Base-by-base conservation (phyloP, 2,888 invertebrate species). In the Notocelia uddmanniana region DNA sequence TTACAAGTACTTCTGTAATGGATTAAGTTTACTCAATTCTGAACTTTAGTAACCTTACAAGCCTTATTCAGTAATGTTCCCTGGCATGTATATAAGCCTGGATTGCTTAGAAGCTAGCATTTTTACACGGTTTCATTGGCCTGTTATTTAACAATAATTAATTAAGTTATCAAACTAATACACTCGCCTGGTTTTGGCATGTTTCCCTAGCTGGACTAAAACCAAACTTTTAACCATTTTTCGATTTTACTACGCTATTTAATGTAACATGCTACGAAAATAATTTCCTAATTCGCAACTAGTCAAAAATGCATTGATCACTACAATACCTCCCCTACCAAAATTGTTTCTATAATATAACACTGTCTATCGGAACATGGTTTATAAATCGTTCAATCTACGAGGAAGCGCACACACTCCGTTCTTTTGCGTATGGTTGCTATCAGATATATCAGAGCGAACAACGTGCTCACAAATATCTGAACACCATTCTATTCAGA, bases 81-180 rank as follows among this genome's bases (percentile, higher is more conserved):
- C n/a, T 37, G 37, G 58, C 58, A 59, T 37, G 58, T 59, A 2
- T 19, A 59, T 21, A 34, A 34, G 58, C 37, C 59, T 45, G 59
- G 9, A n/a, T n/a, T 21, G 59, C 41, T 59, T n/a, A n/a, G 13
- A 48, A 18, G 45, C 59, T 21, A 59, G 41, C 45, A 26, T 26
- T 23, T 11, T 6, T n/a, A n/a, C 45, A 45, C n/a, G 21, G 45
- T 45, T 45, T 60, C 11, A 26, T 60, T 60, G 26, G 60, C 60
- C 26, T 45, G 60, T 1, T 59, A 59, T 45, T 11, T 23, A 41
- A 41, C 23, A 59, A 8, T 23, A 45, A 3, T 41, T 23, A 60
- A 21, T 13, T 45, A n/a, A 48, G 1, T 18, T 57, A 26, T 10
- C 18, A 10, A 11, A 0, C 1, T 21, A 23, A 45, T 2, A 26